These are phyloP conservation scores for Hyles lineata DNA, from an alignment of 2,888 invertebrate species.

Conservation along the genomic window DNA sequence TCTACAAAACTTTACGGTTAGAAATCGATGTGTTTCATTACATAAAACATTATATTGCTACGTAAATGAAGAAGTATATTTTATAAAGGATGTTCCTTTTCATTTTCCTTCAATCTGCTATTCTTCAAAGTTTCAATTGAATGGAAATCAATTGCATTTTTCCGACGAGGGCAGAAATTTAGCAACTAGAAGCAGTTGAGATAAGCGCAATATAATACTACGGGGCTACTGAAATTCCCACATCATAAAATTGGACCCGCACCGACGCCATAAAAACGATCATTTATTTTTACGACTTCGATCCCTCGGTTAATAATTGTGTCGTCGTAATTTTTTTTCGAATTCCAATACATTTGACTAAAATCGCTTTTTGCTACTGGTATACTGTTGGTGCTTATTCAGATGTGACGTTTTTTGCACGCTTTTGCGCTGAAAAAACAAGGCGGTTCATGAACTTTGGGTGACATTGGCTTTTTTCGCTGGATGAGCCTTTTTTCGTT, in stretches of 20 bases:
- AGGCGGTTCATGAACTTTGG: not conserved
- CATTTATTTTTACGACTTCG: constrained; percentile 76
- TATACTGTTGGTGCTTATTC: constrained; percentile 14
- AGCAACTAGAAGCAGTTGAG: constrained; percentile 46
- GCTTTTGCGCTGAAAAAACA: not conserved
- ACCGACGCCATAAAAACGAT: constrained; percentile 67
- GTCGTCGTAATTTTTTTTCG: constrained; percentile 63
- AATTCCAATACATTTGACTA: constrained; percentile 48
- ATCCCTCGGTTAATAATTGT: constrained; percentile 74
- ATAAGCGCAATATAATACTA: constrained; percentile 66
- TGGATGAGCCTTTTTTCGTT: not conserved
- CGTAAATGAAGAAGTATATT: too few relatives aligned
- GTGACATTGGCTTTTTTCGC: not conserved
- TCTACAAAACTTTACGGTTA: too few relatives aligned
- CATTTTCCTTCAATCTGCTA: not conserved
- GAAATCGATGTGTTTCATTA: too few relatives aligned
- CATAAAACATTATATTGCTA: too few relatives aligned
- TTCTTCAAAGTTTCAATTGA: not conserved
- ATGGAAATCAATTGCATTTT: constrained; percentile 34
- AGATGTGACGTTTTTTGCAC: not conserved
- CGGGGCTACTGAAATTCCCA: constrained; percentile 70
- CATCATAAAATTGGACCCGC: constrained; percentile 72
- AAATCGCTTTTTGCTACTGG: constrained; percentile 31
- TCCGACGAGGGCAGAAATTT: constrained; percentile 41
- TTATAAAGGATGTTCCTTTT: too few relatives aligned